These are phyloP conservation scores for Piliocolobus tephrosceles DNA, from an alignment of 2,113 vertebrate species.

Conservation along the genomic window DNA sequence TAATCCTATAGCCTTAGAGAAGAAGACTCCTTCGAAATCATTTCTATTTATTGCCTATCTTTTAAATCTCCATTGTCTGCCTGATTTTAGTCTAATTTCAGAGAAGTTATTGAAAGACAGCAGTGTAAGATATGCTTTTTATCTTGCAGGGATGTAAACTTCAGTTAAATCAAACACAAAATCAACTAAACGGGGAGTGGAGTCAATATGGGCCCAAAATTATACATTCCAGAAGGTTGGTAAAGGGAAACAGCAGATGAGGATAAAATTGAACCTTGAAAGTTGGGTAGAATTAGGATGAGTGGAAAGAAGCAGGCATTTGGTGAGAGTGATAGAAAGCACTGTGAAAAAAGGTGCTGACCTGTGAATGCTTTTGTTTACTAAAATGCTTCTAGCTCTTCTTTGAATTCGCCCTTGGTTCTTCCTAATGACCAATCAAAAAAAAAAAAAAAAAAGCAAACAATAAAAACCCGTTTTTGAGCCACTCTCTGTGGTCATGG, in stretches of 20 bases:
- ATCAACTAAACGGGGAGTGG: background rate
- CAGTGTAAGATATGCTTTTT: background rate
- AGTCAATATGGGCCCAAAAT: background rate
- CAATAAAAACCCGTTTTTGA: background rate
- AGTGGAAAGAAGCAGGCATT: background rate
- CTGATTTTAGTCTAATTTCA: conserved; percentile 1
- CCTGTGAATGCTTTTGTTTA: background rate
- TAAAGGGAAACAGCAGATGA: background rate
- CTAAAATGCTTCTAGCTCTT: background rate
- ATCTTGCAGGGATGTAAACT: background rate
- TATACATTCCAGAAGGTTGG: background rate
- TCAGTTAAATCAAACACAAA: conserved; percentile 41
- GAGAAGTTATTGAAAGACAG: background rate
- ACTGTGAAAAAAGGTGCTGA: background rate
- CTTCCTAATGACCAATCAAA: conserved; percentile 12
- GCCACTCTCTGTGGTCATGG: background rate
- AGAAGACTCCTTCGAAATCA: background rate
- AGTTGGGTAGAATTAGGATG: background rate
- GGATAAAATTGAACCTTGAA: background rate
- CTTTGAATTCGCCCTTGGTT: background rate
- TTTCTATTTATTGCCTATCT: background rate
- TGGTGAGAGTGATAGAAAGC: background rate
- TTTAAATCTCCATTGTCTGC: background rate
- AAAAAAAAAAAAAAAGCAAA: background rate
- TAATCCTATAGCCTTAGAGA: background rate